These are phyloP conservation scores for Gorsachius magnificus DNA, from an alignment of 2,797 vertebrate genomes.

Conservation along the genomic window DNA sequence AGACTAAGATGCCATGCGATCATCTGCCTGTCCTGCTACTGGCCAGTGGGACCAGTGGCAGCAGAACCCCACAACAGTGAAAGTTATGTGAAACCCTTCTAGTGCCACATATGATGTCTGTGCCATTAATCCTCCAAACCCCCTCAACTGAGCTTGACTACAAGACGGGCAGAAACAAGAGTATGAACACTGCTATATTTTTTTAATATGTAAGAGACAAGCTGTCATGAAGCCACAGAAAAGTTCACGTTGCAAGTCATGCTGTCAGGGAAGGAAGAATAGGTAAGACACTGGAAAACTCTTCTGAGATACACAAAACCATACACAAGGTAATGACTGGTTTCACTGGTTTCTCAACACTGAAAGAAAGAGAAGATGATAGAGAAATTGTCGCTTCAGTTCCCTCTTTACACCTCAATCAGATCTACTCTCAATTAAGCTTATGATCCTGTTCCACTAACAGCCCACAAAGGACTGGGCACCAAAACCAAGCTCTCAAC, in stretches of 20 bases:
- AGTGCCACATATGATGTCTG: background rate
- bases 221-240: background rate
- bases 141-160: background rate
- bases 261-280: background rate
- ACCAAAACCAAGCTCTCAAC: background rate
- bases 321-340: background rate
- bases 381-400: background rate
- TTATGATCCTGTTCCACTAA: background rate
- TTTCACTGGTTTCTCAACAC: background rate
- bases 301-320: background rate
- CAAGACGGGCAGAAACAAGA: background rate
- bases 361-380: background rate
- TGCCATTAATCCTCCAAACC: background rate
- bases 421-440: background rate
- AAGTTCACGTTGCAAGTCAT: background rate
- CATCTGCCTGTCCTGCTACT: background rate
- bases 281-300: background rate
- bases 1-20: background rate
- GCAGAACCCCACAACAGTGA: background rate
- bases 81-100: background rate
- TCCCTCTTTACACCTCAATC: background rate
- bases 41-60: background rate
- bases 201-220: background rate
- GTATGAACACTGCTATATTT: background rate
- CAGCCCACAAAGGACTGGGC: background rate